Evolutionary conservation across 2,888 invertebrate genomes (phyloP).

Genomic region (Trachelus stipa): DNA sequence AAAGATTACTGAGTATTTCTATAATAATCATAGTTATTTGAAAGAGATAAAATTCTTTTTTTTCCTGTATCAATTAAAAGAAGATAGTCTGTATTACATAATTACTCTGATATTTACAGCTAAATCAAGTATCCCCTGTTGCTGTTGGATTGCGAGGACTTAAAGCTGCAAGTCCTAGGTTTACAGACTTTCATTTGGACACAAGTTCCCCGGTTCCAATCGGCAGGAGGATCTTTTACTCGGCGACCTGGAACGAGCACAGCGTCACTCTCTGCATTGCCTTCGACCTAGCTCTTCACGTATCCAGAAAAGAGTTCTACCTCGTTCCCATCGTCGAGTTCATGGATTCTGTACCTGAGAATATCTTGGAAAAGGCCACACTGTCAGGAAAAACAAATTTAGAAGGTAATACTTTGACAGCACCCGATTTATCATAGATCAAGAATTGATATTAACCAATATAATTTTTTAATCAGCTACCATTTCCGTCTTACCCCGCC

Average conservation of each 20-base stretch:
- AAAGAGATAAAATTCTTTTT: neutral
- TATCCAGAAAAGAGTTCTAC: conserved; percentile 73
- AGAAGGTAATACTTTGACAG: conserved; percentile 70
- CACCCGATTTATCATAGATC: neutral
- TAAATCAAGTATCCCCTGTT: conserved; percentile 78
- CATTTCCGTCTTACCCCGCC: conserved; percentile 79
- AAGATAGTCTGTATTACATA: neutral
- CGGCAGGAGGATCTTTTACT: conserved; percentile 80
- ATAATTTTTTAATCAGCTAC: conserved; percentile 70
- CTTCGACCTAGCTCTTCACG: conserved; percentile 73
- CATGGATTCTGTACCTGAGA: conserved; percentile 80
- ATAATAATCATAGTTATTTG: too few species aligned
- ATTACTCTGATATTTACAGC: conserved; percentile 60
- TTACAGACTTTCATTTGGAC: conserved; percentile 79
- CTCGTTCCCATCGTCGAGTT: conserved; percentile 84
- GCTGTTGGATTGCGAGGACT: conserved; percentile 77
- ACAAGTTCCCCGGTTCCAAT: conserved; percentile 69
- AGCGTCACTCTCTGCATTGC: conserved; percentile 69
- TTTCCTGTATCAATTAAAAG: neutral
- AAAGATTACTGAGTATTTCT: too few species aligned
- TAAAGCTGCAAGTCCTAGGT: conserved; percentile 79
- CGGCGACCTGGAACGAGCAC: conserved; percentile 76
- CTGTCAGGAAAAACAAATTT: conserved; percentile 73
- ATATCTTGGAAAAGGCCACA: conserved; percentile 71
- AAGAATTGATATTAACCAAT: neutral